Evolutionary conservation across 2,888 invertebrate genomes (phyloP), one percentile per base, ranked within the genome.

Genomic region (Tetheella fluctuosa): DNA sequence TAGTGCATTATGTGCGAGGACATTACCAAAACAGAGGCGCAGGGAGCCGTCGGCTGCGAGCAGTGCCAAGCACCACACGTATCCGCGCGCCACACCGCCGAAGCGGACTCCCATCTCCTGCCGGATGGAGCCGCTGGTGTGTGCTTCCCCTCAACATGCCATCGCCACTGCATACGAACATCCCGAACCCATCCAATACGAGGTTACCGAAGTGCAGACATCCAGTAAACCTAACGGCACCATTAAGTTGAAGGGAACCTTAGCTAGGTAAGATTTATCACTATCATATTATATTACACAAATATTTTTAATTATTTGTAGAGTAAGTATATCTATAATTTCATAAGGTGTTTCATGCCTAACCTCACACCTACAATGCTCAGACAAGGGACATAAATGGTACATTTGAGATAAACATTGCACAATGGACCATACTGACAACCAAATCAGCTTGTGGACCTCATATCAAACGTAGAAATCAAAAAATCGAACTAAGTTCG

Each of bases 11-110:
- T 93, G 92, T 73, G 90, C 89, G 60, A 89, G 89, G 76, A 92
- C 91, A 56, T 75, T 92, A 83, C 89, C 91, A 65, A 91, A 93
- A 84, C 88, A 93, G 80, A 83, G 93, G 81, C 86, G 90, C 68
- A 82, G 74, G 64, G 89, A 91, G 64, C 65, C 82, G 48, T 76
- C 77, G 61, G 72, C 84, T n/a, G 67, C 80, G 59, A 82, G 82
- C 72, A 76, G 84, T 25, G 80, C 85, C 42, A 84, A 86, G 42
- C 92, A 91, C 66, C 91, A 92, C 79, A 92, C 92, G 7, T 91
- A 91, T 73, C 93, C 92, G 30, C 81, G 91, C 20, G 81, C 86
- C 28, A 82, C 90, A 55, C 86, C 88, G 59, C 84, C 88, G 39
- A 91, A 89, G 74, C 84, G 91, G 25, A 78, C 89, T 10, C 77